These are phyloP conservation scores for Pogonomyrmex californicus DNA, from an alignment of 1,140 invertebrate genomes.

Conservation along the genomic window DNA sequence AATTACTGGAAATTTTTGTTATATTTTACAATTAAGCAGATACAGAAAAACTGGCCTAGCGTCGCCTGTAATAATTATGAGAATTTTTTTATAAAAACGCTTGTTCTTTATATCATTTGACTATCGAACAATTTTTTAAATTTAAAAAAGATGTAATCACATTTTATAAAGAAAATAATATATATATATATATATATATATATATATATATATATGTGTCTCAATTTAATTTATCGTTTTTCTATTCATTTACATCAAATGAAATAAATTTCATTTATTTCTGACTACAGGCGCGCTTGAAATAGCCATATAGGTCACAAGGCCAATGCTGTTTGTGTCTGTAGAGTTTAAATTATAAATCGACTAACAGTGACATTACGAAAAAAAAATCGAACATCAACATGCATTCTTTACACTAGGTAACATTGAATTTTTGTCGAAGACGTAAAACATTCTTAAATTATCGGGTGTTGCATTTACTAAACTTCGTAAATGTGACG, in stretches of 20 bases:
- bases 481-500: constrained; percentile 49
- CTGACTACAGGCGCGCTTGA: constrained; percentile 39
- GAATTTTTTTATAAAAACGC: not conserved
- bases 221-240: not conserved
- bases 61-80: constrained; percentile 28
- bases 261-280: constrained; percentile 14
- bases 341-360: constrained; percentile 45
- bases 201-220: not conserved
- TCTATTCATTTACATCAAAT: too few species aligned
- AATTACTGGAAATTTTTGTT: constrained; percentile 58
- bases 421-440: constrained; percentile 49
- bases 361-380: constrained; percentile 16
- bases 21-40: constrained; percentile 43
- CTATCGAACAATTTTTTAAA: not conserved
- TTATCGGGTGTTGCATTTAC: constrained; percentile 39
- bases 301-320: constrained; percentile 45
- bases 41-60: constrained; percentile 41
- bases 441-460: constrained; percentile 36
- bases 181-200: too few species aligned
- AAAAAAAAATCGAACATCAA: constrained; percentile 46
- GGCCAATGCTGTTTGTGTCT: constrained; percentile 42
- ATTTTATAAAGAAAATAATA: too few species aligned
- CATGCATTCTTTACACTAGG: constrained; percentile 45
- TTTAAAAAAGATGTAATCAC: too few species aligned
- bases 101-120: constrained; percentile 1